Conservation (phyloP, 2,888 invertebrate species). For the Imbricaverruca yamaguchii region DNA sequence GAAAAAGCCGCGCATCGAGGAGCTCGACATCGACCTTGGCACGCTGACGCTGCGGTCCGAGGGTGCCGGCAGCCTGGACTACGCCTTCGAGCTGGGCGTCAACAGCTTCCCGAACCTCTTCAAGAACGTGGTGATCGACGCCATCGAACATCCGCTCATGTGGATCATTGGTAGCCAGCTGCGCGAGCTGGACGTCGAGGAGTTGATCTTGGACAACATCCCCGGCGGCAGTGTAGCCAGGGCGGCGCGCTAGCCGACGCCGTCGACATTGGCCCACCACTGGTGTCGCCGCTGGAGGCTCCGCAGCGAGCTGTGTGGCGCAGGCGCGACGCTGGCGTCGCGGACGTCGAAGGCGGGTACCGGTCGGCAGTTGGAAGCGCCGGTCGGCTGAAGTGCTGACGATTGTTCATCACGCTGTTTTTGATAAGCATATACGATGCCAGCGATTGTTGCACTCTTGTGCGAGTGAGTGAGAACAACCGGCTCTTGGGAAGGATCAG, state of each 20-base stretch:
- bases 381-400: too few species aligned
- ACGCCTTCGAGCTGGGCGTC: slow-evolving; percentile 66
- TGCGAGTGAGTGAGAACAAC: too few species aligned
- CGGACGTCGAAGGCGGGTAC: too few species aligned
- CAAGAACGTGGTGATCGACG: slow-evolving; percentile 77
- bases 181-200: slow-evolving; percentile 12
- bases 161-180: slow-evolving; percentile 50
- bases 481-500: too few species aligned
- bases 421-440: too few species aligned
- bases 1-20: slow-evolving; percentile 60
- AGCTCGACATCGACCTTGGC: slow-evolving; percentile 68
- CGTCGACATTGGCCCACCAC: background rate
- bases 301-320: too few species aligned
- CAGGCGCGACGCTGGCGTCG: too few species aligned
- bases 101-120: slow-evolving; percentile 77
- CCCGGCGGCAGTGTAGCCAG: background rate
- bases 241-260: background rate
- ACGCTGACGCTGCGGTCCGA: slow-evolving; percentile 68
- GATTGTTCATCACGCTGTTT: too few species aligned
- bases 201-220: slow-evolving; percentile 16
- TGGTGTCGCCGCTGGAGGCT: too few species aligned
- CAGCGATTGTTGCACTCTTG: too few species aligned
- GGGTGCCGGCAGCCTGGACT: slow-evolving; percentile 78
- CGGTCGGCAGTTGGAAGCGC: too few species aligned
- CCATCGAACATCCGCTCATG: slow-evolving; percentile 66